Base-by-base conservation (phyloP, 2,888 invertebrate genomes). In the Saturnia pavonia region DNA sequence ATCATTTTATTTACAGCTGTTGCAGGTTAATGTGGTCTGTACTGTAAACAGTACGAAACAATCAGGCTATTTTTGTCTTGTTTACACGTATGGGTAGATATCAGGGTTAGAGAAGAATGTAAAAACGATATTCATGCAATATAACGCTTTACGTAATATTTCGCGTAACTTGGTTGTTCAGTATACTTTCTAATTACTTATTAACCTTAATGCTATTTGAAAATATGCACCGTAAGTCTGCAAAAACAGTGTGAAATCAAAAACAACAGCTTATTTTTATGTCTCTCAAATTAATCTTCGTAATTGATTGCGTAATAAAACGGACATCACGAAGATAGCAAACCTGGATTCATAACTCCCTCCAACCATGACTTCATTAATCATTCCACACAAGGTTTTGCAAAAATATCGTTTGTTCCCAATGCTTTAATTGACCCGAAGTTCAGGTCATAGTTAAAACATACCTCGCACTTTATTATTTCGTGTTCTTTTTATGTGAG, bases 1-100 rank as follows among this genome's bases (percentile, higher is more conserved):
- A 93, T 93, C 91, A 92, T 91, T 86, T 89, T 92, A 91, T 92
- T 91, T 91, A 91, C 89, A 86, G 85, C 85, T 80, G 83, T 85
- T 85, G 85, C 89, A 88, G 89, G 90, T 89, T 90, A 87, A 90
- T 91, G 89, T 84, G 87, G 86, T 79, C 81, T 79, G 85, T 77
- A 82, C 83, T 81, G 86, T 89, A 86, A 88, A 91, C 88, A 85
- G 77, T 77, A 81, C 74, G 87, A 88, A 91, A 91, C 90, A 89
- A 91, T 88, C 83, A 80, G 76, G 85, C 83, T 91, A 90, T 89
- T 91, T 91, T 86, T 83, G 84, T 76, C 77, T 73, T 83, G 87
- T 87, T 87, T 87, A 88, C 82, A 85, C 77, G 77, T 73, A 69
- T 72, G 73, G 78, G 76, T 81, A 78, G 79, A 83, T 80, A 80